phyloP scores from a whole-genome alignment of 2,888 invertebrate species.

The Pandemis cinnamomeana region DNA sequence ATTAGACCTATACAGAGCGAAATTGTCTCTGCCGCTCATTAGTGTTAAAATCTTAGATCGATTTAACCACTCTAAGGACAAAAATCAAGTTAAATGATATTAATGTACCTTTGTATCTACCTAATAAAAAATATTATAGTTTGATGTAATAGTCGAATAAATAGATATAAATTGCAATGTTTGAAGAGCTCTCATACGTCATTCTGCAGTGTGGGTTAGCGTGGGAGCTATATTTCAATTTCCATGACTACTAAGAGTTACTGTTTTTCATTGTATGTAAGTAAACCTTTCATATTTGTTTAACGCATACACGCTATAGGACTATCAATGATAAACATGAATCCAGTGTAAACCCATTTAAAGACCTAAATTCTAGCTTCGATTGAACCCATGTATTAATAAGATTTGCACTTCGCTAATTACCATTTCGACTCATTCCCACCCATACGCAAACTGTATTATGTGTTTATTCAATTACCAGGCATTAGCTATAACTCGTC shows the following conservation, averaged over 20 bases:
- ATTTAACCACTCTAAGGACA: too few relatives aligned
- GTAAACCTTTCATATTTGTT: background rate
- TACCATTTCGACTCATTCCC: slow-evolving; percentile 27
- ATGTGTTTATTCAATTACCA: slow-evolving; percentile 17
- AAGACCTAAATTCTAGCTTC: slow-evolving; percentile 10
- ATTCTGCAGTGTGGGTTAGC: background rate
- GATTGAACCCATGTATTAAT: slow-evolving; percentile 21
- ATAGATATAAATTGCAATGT: slow-evolving; percentile 16
- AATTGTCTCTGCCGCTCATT: too few relatives aligned
- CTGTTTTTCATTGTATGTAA: background rate
- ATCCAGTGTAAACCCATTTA: background rate
- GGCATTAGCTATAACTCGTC: background rate
- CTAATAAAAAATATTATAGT: background rate
- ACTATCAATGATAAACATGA: background rate
- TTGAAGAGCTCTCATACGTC: slow-evolving; percentile 18
- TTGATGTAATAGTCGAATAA: background rate
- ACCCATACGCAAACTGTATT: slow-evolving; percentile 19
- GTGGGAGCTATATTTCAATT: background rate
- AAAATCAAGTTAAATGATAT: too few relatives aligned
- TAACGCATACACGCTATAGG: background rate
- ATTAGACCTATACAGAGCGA: too few relatives aligned
- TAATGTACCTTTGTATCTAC: background rate
- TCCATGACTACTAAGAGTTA: background rate
- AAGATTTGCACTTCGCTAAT: slow-evolving; percentile 25
- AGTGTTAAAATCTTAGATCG: too few relatives aligned